phyloP scores from a whole-genome alignment of 2,113 vertebrate species.

The Gasterosteus nipponicus region DNA sequence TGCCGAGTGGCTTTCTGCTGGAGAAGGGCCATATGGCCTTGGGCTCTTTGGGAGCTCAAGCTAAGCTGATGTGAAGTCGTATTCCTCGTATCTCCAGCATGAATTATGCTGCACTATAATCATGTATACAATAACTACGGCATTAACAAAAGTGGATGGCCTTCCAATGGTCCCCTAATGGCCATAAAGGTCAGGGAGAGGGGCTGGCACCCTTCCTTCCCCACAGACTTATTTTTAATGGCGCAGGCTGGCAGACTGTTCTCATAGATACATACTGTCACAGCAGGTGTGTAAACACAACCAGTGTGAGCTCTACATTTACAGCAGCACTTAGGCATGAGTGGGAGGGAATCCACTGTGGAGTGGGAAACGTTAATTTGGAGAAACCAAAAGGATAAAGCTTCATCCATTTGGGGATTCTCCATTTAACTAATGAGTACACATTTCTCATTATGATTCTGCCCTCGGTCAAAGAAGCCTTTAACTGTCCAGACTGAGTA shows the following conservation, averaged over 20 bases:
- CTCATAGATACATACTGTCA: slow-evolving; percentile 16
- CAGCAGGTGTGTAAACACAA: slow-evolving; percentile 41
- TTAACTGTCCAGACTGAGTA: slow-evolving; percentile 6
- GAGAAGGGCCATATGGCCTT: slow-evolving; percentile 71
- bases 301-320: slow-evolving; percentile 15
- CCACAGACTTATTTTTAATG: slow-evolving; percentile 14
- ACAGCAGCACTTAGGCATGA: slow-evolving; percentile 15
- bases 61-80: slow-evolving; percentile 70
- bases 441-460: slow-evolving; percentile 26
- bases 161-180: slow-evolving; percentile 26
- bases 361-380: slow-evolving; percentile 31
- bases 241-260: slow-evolving; percentile 8
- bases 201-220: slow-evolving; percentile 31
- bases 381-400: slow-evolving; percentile 24
- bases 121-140: slow-evolving; percentile 56
- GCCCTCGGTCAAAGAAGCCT: slow-evolving; percentile 12
- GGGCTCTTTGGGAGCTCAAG: slow-evolving; percentile 66
- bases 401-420: slow-evolving; percentile 13
- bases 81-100: slow-evolving; percentile 64
- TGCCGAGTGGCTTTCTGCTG: slow-evolving; percentile 73
- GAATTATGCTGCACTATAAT: slow-evolving; percentile 60
- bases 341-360: slow-evolving; percentile 14
- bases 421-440: slow-evolving; percentile 29
- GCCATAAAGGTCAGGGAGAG: slow-evolving; percentile 38
- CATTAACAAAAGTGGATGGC: slow-evolving; percentile 49